Evolutionary conservation across 2,888 invertebrate species (phyloP).

Genomic region (Ypsolopha scabrella): DNA sequence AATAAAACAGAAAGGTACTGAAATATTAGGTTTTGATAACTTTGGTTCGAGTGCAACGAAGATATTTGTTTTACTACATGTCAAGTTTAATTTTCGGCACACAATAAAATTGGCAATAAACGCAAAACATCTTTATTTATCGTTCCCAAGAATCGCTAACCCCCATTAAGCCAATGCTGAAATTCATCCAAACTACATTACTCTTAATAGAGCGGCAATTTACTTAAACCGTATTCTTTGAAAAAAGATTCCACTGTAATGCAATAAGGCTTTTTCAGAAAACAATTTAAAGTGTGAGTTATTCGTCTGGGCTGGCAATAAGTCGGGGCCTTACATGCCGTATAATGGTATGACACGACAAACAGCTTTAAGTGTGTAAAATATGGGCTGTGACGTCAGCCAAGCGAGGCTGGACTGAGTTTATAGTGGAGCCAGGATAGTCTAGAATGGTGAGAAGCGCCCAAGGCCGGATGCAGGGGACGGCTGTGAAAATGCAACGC

Average conservation of each 20-base stretch:
- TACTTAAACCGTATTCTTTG: constrained; percentile 35
- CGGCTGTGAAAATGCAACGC: constrained; percentile 4
- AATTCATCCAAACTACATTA: constrained; percentile 32
- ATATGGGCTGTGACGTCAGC: constrained; percentile 61
- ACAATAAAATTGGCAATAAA: too few relatives aligned
- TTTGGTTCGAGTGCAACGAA: too few relatives aligned
- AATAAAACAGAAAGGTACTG: too few relatives aligned
- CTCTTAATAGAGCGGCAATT: constrained; percentile 38
- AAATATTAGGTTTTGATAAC: too few relatives aligned
- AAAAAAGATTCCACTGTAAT: constrained; percentile 48
- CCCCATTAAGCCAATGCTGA: constrained; percentile 19
- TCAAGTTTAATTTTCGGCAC: too few relatives aligned
- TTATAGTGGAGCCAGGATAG: constrained; percentile 39
- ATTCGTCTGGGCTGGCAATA: constrained; percentile 54
- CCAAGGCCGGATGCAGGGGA: constrained; percentile 36
- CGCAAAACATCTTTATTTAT: too few relatives aligned
- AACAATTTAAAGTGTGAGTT: constrained; percentile 62
- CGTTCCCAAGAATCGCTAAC: too few relatives aligned
- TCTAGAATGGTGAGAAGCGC: not conserved
- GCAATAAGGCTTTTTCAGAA: constrained; percentile 50
- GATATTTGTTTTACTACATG: too few relatives aligned
- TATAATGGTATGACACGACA: constrained; percentile 70
- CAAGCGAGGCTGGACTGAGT: constrained; percentile 49
- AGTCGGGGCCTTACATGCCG: constrained; percentile 62
- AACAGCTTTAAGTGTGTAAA: constrained; percentile 70